Evolutionary conservation across 2,113 vertebrate species (phyloP), one percentile per base, ranked within the genome.

Genomic region (Hyaena hyaena): DNA sequence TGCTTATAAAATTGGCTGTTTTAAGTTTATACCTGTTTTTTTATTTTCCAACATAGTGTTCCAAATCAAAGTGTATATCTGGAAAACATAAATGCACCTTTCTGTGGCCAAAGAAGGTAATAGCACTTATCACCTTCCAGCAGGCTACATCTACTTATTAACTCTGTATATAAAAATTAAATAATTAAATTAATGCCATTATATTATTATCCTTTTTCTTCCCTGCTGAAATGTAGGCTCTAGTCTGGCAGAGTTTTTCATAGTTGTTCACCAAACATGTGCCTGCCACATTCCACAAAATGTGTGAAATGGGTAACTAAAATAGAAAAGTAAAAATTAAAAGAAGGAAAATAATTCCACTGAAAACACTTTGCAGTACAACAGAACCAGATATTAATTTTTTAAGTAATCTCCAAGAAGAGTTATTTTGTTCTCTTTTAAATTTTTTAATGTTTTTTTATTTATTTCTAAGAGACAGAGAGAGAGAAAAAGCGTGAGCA

Each of bases 241-340:
- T 50, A 26, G 31, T 81, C 31, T 28, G 26, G 55, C 61, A 85
- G 17, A 69, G 33, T n/a, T 43, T 93, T 39, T 87, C 50, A 66
- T 12, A 84, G 21, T 58, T 66, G 26, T 93, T 88, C 28, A 50
- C 65, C 21, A 17, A 88, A 4, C 17, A 87, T 9, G 3, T 69
- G 24, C 39, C 71, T 93, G 21, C 9, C 2, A 93, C 15, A 88
- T 58, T 26, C 21, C 17, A 89, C 26, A 63, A 96, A 93, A 80
- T 79, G 10, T 73, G 1, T 66, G 26, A 5, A 73, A 73, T 19
- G 11, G 77, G 24, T 93, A 14, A 68, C 1, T 94, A 77, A 79
- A 90, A 93, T 88, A 53, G 19, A 43, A 83, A 97, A 89, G 63
- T 69, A 31, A 96, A 93, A 81, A 94, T 84, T 91, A 58, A 94